A percentile compares a stretch with the other conserved stretches of the same genome.
phyloP scores from a whole-genome alignment of 35 echinoderm and acorn worm genomes.

The Nesometra sesokonis region DNA sequence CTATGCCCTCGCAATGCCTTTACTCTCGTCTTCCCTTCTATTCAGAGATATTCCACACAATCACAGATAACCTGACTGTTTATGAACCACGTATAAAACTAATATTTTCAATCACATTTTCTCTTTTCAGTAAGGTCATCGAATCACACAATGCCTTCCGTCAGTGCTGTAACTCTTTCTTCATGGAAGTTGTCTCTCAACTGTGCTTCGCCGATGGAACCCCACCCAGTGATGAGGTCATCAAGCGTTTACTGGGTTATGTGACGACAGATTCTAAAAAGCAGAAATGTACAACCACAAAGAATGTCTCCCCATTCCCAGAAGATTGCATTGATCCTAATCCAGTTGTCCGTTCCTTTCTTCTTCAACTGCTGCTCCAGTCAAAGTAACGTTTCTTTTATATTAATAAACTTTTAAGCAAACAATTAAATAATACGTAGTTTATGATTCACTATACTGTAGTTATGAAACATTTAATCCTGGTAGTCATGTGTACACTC shows the following conservation, averaged over 20 bases:
- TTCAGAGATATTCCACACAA: too few species aligned
- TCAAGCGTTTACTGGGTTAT: constrained; percentile 14
- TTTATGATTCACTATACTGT: too few species aligned
- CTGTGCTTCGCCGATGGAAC: constrained; percentile 17
- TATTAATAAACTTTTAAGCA: too few species aligned
- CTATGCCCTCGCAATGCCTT: too few species aligned
- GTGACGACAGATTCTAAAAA: constrained; percentile 6
- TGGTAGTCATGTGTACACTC: too few species aligned
- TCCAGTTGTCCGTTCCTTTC: constrained; percentile 20
- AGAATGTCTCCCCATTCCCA: not conserved
- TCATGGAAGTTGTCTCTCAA: constrained; percentile 21
- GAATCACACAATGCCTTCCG: constrained; percentile 8
- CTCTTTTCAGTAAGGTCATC: constrained; percentile 4
- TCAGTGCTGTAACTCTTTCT: constrained; percentile 11
- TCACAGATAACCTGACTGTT: too few species aligned
- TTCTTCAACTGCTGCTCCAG: constrained; percentile 9
- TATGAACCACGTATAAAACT: too few species aligned
- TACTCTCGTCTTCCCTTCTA: too few species aligned
- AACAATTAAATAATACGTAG: too few species aligned
- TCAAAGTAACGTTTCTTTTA: not conserved
- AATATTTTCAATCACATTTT: too few species aligned
- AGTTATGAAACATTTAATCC: too few species aligned
- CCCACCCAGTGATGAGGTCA: constrained; percentile 4
- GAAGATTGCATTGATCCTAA: constrained; percentile 27
- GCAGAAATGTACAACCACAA: not conserved